Conservation (phyloP, 2,113 vertebrate species). For the Mesocricetus auratus region DNA sequence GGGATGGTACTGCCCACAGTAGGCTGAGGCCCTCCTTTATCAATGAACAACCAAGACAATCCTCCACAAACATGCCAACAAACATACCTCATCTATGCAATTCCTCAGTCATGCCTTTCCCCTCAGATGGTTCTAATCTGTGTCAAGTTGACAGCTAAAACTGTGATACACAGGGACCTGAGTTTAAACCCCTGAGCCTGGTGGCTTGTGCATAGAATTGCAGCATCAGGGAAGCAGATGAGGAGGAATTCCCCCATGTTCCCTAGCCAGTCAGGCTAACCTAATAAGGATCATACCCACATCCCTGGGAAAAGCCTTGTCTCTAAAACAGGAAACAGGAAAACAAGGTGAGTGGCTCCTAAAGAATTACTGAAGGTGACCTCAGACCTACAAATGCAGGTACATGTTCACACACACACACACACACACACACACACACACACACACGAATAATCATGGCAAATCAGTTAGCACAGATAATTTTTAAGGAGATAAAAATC, state of each 20-base stretch:
- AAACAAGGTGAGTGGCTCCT: not conserved
- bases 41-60: not conserved
- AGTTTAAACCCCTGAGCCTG: not conserved
- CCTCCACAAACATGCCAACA: not conserved
- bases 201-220: not conserved
- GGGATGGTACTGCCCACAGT: not conserved
- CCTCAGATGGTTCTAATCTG: too few species aligned
- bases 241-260: too few species aligned
- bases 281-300: not conserved
- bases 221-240: not conserved
- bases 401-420: not conserved
- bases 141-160: not conserved
- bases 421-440: not conserved
- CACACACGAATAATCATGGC: not conserved
- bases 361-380: not conserved
- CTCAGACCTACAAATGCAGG: not conserved
- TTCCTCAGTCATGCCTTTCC: not conserved
- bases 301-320: not conserved
- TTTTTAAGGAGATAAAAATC: constrained; percentile 78
- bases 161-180: not conserved
- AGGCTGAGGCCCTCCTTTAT: not conserved
- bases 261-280: too few species aligned
- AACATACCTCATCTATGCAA: not conserved
- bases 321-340: not conserved
- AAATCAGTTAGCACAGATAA: constrained; percentile 76